phyloP scores from a whole-genome alignment of 2,888 invertebrate genomes.

The Pilophorus perplexus region DNA sequence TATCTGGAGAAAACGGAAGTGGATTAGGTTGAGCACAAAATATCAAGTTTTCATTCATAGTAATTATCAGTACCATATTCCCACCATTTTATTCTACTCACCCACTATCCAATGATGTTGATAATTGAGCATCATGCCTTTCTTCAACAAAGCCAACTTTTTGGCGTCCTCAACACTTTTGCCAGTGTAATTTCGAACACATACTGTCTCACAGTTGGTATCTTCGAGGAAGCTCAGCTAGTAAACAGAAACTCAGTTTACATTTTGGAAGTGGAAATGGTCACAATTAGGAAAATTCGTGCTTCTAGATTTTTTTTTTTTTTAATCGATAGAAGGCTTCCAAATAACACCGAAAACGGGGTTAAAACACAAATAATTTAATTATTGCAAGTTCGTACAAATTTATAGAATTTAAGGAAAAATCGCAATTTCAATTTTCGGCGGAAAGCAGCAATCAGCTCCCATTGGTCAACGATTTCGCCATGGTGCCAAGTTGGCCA shows the following conservation, averaged over 20 bases:
- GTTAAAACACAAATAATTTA: background rate
- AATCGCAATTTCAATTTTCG: too few species aligned
- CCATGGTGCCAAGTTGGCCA: too few species aligned
- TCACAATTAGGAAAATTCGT: background rate
- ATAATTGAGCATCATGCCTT: conserved; percentile 92
- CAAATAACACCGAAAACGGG: too few species aligned
- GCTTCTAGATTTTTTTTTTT: background rate
- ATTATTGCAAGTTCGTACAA: background rate
- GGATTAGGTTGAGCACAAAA: background rate
- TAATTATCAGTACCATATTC: background rate
- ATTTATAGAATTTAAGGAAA: too few species aligned
- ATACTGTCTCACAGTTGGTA: conserved; percentile 55
- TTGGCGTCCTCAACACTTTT: conserved; percentile 63
- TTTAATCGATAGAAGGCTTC: too few species aligned
- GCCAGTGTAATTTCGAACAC: conserved; percentile 69
- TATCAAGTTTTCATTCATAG: too few species aligned
- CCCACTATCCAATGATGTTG: conserved; percentile 96
- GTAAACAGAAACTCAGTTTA: conserved; percentile 44
- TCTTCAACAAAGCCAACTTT: conserved; percentile 77
- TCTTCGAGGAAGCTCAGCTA: conserved; percentile 74
- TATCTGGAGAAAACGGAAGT: conserved; percentile 62
- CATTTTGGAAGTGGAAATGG: background rate
- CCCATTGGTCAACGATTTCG: too few species aligned
- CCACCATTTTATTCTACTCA: conserved; percentile 50
- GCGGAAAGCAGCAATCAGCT: too few species aligned